Evolutionary conservation across 2,797 vertebrate genomes (phyloP).

Genomic region (Alca torda): DNA sequence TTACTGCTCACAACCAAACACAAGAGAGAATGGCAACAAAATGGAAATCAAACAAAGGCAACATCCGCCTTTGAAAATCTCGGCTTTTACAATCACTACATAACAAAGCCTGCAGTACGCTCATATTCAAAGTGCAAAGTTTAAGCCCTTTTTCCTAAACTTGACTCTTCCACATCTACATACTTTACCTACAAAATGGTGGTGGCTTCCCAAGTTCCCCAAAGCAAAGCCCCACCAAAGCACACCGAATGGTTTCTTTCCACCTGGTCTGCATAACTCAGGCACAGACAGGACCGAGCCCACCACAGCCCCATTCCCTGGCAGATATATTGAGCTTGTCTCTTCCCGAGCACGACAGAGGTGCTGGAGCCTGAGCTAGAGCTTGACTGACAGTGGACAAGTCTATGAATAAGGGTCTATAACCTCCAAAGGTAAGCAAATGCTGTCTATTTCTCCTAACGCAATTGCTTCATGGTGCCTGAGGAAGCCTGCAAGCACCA

Average conservation of each 20-base stretch:
- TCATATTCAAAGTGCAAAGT: neutral
- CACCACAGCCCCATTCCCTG: neutral
- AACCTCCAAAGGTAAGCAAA: neutral
- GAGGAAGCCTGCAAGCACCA: neutral
- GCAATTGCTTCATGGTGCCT: neutral
- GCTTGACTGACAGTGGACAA: neutral
- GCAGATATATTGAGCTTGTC: neutral
- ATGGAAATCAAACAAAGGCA: neutral
- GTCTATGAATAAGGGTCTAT: neutral
- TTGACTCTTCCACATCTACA: neutral
- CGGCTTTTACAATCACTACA: neutral
- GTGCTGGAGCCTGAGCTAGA: neutral
- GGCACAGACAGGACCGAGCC: neutral
- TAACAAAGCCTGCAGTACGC: neutral
- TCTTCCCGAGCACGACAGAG: neutral
- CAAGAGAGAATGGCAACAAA: neutral
- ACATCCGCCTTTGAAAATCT: neutral
- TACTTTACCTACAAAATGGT: neutral
- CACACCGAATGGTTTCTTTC: neutral
- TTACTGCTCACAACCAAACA: neutral
- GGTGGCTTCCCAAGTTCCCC: neutral
- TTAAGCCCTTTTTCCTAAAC: neutral
- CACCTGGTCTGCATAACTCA: neutral
- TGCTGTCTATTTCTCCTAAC: neutral
- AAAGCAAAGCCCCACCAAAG: accelerated